Percentiles rank a stretch among this genome's conserved stretches.
These are phyloP conservation scores for Anoura caudifer DNA, from an alignment of 2,113 vertebrate genomes.

Conservation along the genomic window DNA sequence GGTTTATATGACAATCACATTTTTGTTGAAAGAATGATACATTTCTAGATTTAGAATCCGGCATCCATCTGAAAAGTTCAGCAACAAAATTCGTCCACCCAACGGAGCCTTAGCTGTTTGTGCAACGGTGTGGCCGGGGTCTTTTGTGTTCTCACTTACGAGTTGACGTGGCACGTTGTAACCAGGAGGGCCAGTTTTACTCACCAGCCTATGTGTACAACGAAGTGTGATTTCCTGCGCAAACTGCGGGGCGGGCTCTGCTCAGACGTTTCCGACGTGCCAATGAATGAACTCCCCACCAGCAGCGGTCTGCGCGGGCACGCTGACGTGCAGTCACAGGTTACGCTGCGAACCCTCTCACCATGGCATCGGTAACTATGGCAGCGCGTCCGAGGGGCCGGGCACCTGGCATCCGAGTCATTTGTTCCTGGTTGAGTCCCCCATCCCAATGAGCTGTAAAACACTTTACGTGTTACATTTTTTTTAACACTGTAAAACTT, in stretches of 20 bases:
- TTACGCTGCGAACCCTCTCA: constrained; percentile 3
- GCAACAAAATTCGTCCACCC: neutral
- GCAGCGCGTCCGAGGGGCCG: constrained; percentile 59
- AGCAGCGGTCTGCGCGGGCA: constrained; percentile 49
- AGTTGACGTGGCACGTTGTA: neutral
- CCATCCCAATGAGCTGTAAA: constrained; percentile 65
- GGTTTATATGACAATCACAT: neutral
- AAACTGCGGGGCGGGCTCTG: constrained; percentile 49
- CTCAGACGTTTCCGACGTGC: neutral
- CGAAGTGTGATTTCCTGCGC: constrained; percentile 55
- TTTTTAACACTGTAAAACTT: constrained; percentile 82
- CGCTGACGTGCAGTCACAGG: constrained; percentile 53
- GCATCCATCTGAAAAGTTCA: neutral
- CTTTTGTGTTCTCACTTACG: neutral
- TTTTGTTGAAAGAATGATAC: neutral
- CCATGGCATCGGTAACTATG: constrained; percentile 22
- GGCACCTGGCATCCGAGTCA: constrained; percentile 63
- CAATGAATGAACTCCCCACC: constrained; percentile 56
- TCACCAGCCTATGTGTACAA: constrained; percentile 40
- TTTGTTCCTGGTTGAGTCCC: constrained; percentile 66
- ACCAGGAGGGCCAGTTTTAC: constrained; percentile 30
- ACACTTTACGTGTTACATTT: constrained; percentile 78
- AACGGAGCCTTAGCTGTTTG: neutral
- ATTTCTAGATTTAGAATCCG: neutral
- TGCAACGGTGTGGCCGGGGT: neutral